Percentiles rank a stretch among this genome's conserved stretches.
phyloP scores from a whole-genome alignment of 2,113 vertebrate species.

The Microtus montanus region DNA sequence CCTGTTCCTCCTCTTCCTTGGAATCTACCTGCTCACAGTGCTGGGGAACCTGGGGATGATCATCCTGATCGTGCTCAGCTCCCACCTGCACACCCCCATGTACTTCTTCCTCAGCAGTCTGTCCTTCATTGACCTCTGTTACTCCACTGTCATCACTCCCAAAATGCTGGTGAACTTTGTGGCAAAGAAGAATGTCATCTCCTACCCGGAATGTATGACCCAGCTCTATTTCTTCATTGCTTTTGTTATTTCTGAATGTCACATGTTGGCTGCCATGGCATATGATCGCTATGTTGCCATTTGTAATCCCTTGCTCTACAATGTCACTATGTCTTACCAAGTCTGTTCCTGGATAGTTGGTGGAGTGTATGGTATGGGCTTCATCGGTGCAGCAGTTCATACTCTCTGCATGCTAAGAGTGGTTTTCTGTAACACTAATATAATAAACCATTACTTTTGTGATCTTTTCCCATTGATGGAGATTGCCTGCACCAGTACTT shows the following conservation, averaged over 20 bases:
- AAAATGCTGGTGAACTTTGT: constrained; percentile 30
- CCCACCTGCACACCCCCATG: constrained; percentile 10
- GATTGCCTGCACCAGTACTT: constrained; percentile 2
- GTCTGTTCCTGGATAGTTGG: not conserved
- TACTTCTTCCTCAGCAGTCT: constrained; percentile 23
- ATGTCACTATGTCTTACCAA: constrained; percentile 7
- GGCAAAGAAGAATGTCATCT: not conserved
- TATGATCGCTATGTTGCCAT: constrained; percentile 27
- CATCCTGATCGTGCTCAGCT: not conserved
- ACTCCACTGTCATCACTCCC: not conserved
- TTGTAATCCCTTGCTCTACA: not conserved
- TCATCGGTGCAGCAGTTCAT: not conserved
- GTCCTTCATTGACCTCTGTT: not conserved
- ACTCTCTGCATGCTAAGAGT: constrained; percentile 12
- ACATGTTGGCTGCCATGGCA: constrained; percentile 7
- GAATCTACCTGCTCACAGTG: not conserved
- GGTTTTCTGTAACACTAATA: not conserved
- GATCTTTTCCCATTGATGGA: constrained; percentile 25
- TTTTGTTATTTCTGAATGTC: not conserved
- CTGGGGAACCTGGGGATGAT: constrained; percentile 10
- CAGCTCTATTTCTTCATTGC: constrained; percentile 10
- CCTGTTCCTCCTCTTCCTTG: constrained; percentile 36
- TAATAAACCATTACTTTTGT: constrained; percentile 30
- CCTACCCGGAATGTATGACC: not conserved
- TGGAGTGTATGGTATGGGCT: not conserved